Conservation (phyloP, 2,797 vertebrate species). For the Phaenicophaeus curvirostris region DNA sequence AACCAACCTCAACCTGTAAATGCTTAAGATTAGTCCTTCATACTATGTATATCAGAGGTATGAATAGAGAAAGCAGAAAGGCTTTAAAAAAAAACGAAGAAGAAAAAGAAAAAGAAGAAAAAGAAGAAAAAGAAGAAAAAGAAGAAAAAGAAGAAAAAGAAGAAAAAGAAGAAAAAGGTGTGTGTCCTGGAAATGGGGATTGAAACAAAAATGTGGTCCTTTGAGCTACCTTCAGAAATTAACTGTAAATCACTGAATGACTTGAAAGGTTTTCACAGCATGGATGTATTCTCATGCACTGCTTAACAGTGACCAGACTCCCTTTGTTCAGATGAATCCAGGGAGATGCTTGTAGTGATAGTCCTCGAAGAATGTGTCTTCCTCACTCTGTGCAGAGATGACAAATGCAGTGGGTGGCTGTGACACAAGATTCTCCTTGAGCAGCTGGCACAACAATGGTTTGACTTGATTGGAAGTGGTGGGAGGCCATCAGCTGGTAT, state of each 20-base stretch:
- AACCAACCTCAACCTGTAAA: slow-evolving; percentile 54
- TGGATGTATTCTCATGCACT: not conserved
- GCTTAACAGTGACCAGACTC: not conserved
- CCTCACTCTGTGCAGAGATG: not conserved
- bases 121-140: too few species aligned
- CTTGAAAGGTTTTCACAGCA: not conserved
- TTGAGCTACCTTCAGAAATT: not conserved
- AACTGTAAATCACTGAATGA: not conserved
- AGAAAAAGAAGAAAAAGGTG: not conserved
- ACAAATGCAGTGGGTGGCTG: not conserved
- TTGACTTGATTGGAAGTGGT: not conserved
- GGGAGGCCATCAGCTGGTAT: not conserved
- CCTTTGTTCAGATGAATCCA: not conserved
- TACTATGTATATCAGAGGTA: slow-evolving; percentile 58
- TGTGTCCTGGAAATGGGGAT: not conserved
- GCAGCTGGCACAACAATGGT: accelerated
- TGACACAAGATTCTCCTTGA: not conserved
- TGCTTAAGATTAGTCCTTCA: slow-evolving; percentile 50
- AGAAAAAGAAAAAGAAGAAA: too few species aligned
- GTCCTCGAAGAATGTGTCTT: not conserved
- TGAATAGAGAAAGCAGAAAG: not conserved
- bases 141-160: too few species aligned
- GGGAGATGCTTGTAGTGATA: not conserved
- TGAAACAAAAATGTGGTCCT: not conserved
- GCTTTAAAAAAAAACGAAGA: not conserved